Evolutionary conservation across 2,797 vertebrate genomes (phyloP), one percentile per base, ranked within the genome.

Genomic region (Sebastes iracundus): DNA sequence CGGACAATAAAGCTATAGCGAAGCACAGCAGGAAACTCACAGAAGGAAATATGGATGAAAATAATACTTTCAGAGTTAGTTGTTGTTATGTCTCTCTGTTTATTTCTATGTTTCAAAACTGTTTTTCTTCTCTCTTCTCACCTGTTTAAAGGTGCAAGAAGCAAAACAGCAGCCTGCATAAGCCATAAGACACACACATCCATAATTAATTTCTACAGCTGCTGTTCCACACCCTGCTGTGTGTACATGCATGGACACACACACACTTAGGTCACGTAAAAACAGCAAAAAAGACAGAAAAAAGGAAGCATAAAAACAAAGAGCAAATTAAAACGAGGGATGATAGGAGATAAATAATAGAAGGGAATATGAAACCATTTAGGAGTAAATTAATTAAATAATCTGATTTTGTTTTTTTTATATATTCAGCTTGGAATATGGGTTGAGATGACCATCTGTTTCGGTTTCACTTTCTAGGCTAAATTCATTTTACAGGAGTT

Each of bases 191-290:
- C 67, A 56, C 35, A 56, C 46, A 52, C 53, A 78, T 82, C 10
- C 64, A 86, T 83, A 79, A 82, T 86, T 80, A 4, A 77, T 82
- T 22, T 16, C 30, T 35, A 59, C 85, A 87, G 79, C 58, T 81
- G 70, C 70, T 53, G 27, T 63, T 28, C 6, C 67, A 81, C 59
- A 56, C 66, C 58, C 67, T 38, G 8, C 18, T 72, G 46, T 74
- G 66, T 32, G 62, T 53, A 22, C 13, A 11, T 23, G 49, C 16
- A 4, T 23, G 12, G 20, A 56, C 10, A 33, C 23, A 58, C 62
- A 82, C 32, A 46, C 25, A 75, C 14, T 1, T 7, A 28, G 1
- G 23, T 53, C 27, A 60, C 3, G 16, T 55, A 28, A 71, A 63
- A 12, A 2, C 7, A 42, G 22, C 2, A 2, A 56, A 18, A 66